phyloP scores from a whole-genome alignment of 2,113 vertebrate species.

The Chloebia gouldiae region DNA sequence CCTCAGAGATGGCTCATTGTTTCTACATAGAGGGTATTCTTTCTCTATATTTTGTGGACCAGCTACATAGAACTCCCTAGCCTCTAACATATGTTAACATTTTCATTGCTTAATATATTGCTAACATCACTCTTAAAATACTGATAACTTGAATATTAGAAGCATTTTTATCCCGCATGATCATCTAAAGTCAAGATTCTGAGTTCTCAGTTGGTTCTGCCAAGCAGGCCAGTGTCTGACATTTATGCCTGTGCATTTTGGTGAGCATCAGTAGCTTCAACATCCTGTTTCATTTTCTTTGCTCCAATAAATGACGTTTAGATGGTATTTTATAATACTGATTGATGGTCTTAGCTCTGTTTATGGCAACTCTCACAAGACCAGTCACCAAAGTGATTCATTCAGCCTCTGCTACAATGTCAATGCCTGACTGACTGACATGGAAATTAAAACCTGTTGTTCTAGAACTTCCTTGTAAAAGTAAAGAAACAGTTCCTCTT shows the following conservation, averaged over 20 bases:
- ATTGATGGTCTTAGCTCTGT: background rate
- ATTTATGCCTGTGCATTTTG: background rate
- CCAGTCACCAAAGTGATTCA: background rate
- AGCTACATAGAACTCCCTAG: background rate
- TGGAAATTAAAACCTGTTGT: background rate
- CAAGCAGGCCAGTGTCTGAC: background rate
- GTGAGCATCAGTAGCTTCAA: background rate
- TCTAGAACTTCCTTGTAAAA: background rate
- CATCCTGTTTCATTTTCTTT: background rate
- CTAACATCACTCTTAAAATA: constrained; percentile 10
- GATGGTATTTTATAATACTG: background rate
- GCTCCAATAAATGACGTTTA: background rate
- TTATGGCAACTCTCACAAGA: background rate
- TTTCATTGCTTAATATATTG: constrained; percentile 23
- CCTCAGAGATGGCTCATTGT: background rate
- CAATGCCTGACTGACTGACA: background rate
- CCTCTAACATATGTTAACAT: background rate
- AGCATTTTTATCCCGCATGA: background rate
- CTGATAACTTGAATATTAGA: background rate
- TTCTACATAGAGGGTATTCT: background rate
- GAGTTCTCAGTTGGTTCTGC: background rate
- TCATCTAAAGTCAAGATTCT: background rate
- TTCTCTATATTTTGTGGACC: background rate
- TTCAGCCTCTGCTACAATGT: background rate
- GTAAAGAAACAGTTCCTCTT: background rate